Conservation (phyloP, 2,113 vertebrate genomes). For the Alectura lathami region DNA sequence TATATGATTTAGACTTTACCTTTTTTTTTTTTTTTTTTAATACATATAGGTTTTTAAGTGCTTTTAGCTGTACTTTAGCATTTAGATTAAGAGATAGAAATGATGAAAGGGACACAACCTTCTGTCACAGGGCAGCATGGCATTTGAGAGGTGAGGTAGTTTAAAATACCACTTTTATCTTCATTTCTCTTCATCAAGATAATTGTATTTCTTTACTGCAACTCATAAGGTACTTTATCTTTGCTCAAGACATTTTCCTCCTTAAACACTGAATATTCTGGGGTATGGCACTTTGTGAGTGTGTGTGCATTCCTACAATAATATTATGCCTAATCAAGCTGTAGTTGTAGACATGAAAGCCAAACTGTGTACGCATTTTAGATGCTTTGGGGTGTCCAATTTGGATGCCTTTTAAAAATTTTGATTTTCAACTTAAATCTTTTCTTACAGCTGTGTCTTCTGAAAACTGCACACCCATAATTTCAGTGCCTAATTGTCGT, state of each 20-base stretch:
- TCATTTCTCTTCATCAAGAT: slow-evolving; percentile 22
- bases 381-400: neutral
- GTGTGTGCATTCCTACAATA: neutral
- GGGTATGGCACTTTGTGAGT: neutral
- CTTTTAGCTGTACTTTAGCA: slow-evolving; percentile 63
- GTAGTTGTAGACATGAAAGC: neutral
- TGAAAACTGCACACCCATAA: neutral
- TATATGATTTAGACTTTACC: slow-evolving; percentile 56
- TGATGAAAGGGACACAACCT: slow-evolving; percentile 57
- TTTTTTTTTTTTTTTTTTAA: neutral
- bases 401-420: neutral
- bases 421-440: neutral
- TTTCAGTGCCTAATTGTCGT: neutral
- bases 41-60: slow-evolving; percentile 56
- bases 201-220: slow-evolving; percentile 31
- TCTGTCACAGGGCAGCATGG: slow-evolving; percentile 38
- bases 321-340: neutral
- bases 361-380: neutral
- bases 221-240: slow-evolving; percentile 29
- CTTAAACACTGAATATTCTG: neutral
- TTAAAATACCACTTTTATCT: slow-evolving; percentile 62
- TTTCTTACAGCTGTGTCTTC: neutral
- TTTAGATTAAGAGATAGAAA: slow-evolving; percentile 68
- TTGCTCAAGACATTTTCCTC: neutral
- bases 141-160: slow-evolving; percentile 46